Base-by-base conservation (phyloP, 2,888 invertebrate genomes). In the Ariolimax columbianus region DNA sequence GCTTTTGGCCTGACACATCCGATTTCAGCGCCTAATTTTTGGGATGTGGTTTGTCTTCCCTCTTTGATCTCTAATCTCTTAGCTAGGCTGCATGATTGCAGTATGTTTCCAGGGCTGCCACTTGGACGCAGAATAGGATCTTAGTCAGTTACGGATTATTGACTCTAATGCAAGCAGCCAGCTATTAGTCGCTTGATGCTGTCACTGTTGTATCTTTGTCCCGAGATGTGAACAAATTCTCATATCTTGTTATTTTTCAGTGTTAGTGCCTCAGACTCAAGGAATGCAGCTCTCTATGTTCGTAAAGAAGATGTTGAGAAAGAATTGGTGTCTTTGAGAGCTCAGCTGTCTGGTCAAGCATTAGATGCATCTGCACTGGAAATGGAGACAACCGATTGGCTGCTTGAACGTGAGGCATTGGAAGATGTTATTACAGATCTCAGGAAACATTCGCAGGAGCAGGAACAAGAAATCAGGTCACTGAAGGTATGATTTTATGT, bases 361-460 rank as follows among this genome's bases (percentile, higher is more conserved):
- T 78, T 86, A 38, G 91, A 92, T 77, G 88, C 92, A 19, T 88
- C 90, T 36, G 89, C 91, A 86, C 91, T 93, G 88, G 93, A 93
- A 82, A 83, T 90, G 83, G 88, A 91, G 77, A 90, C 89, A 83
- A 87, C 91, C 82, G 93, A 93, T 88, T 92, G 92, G 92, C 86
- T 88, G 88, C 87, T 88, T 80, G 93, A 93, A 85, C 93, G 92
- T 84, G 92, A 93, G 86, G 91, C 93, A 19, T 89, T 94, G 19
- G 93, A 93, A 83, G 91, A 90, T 23, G 91, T 93, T 0, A 88
- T 93, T 6, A 84, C 91, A 79, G 89, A 92, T 40, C 86, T 93
- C 59, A 80, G 91, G 63, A 87, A 89, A 47, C 88, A 93, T 82
- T 72, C 93, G 66, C 88, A 88, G 51, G 90, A 89, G 14, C 81